Evolutionary conservation across 2,797 vertebrate genomes (phyloP), one percentile per base, ranked within the genome.

Genomic region (Chloroceryle amazona): DNA sequence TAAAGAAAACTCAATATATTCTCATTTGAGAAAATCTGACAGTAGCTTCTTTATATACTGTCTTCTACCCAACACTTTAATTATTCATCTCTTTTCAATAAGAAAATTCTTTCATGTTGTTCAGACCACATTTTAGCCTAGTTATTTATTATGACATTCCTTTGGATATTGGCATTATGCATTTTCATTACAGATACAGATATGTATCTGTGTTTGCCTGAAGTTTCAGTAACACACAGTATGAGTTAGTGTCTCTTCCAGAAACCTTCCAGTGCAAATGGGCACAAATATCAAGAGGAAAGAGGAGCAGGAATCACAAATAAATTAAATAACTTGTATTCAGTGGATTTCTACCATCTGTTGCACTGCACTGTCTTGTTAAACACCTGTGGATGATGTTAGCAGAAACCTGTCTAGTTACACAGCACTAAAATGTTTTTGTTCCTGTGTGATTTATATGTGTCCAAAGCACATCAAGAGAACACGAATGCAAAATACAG

Each of bases 81-180:
- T 96, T 93, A 68, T 54, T 94, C 44, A 71, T 11, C 65, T 76
- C 52, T 33, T 93, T 90, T 94, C 37, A 85, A 42, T 39, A 66
- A 85, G 33, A 95, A 88, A 44, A 72, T 76, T 82, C 66, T 86
- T 97, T 82, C 44, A 68, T 92, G 67, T 84, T 89, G 57, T 73
- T 92, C 71, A 93, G 39, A 85, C 47, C 47, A 80, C 16, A 61
- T 90, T 90, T 94, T 89, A 84, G 17, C 28, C 46, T 65, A 63
- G 29, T 82, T 84, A 60, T 94, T 82, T 84, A 60, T 94, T 81
- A 39, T 39, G 55, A 26, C 23, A 89, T 94, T 80, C 84, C 33
- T 62, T 90, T 80, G 63, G 29, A 71, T 86, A 54, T 54, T 35
- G 35, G 42, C 8, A 5, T 89, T 80, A 70, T 15, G 21, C 0